phyloP scores from a whole-genome alignment of 2,888 invertebrate genomes.

The Euzophera pinguis region DNA sequence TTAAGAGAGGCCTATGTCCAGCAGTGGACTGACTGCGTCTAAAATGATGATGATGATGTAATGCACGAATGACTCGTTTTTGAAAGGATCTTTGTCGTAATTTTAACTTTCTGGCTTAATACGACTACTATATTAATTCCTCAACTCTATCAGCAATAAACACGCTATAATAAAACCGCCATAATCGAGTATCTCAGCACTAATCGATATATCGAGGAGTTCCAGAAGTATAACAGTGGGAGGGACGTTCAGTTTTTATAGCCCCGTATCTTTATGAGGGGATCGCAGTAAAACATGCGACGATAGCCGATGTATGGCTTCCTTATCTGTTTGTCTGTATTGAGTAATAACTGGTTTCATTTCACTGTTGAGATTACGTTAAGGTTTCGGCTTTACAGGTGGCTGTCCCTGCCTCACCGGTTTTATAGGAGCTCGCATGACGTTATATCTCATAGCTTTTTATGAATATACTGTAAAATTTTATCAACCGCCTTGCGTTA shows the following conservation, averaged over 20 bases:
- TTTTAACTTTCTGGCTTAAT: no score
- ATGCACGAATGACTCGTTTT: no score
- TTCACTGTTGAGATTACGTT: neutral
- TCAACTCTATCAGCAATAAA: no score
- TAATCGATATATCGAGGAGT: neutral
- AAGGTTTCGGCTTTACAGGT: neutral
- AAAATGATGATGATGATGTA: no score
- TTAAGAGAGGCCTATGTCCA: no score
- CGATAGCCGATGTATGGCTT: slow-evolving; percentile 51
- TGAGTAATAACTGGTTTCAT: neutral
- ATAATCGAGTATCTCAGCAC: neutral
- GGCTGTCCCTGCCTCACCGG: neutral
- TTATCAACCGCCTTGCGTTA: no score
- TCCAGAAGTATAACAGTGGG: neutral
- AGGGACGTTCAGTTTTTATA: slow-evolving; percentile 28
- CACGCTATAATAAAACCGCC: neutral
- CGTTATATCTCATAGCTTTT: no score
- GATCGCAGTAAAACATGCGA: slow-evolving; percentile 58
- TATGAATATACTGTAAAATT: no score
- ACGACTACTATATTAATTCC: no score
- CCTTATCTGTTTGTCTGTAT: slow-evolving; percentile 26
- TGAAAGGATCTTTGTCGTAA: no score
- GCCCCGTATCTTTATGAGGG: slow-evolving; percentile 58
- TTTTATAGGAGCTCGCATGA: neutral
- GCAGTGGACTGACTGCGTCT: no score